phyloP scores from a whole-genome alignment of 2,888 invertebrate genomes.

The Magallana nippona region DNA sequence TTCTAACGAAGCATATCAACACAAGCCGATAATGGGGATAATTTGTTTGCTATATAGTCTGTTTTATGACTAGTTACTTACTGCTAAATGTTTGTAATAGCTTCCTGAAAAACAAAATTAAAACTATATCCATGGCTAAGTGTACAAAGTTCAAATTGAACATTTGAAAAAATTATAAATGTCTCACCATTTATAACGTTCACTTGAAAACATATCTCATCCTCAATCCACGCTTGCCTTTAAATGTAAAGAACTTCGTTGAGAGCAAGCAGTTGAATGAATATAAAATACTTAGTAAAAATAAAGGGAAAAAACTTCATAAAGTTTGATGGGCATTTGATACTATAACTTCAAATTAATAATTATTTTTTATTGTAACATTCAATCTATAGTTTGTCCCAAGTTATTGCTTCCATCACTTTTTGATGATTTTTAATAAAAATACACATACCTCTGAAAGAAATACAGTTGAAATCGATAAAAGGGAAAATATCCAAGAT shows the following conservation, averaged over 20 bases:
- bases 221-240: background rate
- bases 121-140: no score
- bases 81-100: no score
- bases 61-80: no score
- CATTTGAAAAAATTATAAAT: background rate
- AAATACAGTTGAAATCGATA: no score
- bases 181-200: background rate
- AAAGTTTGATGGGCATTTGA: background rate
- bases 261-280: background rate
- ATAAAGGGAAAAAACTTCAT: background rate
- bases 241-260: background rate
- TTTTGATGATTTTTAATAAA: no score
- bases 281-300: background rate
- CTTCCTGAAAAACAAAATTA: no score
- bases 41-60: no score
- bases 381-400: no score
- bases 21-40: background rate
- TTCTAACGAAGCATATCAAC: background rate
- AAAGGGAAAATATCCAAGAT: no score
- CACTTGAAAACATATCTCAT: conserved; percentile 5
- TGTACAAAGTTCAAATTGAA: background rate
- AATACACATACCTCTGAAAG: no score
- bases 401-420: no score
- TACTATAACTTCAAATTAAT: background rate
- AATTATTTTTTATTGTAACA: background rate